Conservation (phyloP, 2,797 vertebrate genomes). For the Hemibagrus guttatus region DNA sequence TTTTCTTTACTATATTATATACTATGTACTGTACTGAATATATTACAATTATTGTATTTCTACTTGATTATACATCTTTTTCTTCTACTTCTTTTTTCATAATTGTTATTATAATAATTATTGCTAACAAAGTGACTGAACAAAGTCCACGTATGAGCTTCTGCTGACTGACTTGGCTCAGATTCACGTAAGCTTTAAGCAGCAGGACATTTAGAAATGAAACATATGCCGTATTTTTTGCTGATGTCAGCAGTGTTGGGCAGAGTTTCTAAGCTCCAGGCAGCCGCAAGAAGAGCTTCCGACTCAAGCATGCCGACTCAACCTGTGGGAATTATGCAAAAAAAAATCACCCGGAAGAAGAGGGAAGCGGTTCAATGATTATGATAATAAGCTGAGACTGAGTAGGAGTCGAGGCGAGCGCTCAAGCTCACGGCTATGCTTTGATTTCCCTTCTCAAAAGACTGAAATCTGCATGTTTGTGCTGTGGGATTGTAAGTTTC, state of each 20-base stretch:
- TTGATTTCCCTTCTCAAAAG: neutral
- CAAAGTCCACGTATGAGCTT: neutral
- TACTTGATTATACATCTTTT: no score
- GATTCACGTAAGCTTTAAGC: neutral
- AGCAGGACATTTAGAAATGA: neutral
- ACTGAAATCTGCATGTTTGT: neutral
- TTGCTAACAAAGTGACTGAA: neutral
- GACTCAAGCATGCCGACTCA: neutral
- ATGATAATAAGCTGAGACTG: neutral
- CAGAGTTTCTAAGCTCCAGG: neutral
- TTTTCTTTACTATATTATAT: no score
- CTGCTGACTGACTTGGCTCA: neutral
- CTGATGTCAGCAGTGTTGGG: slow-evolving; percentile 5
- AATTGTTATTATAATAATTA: neutral
- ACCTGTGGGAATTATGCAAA: neutral
- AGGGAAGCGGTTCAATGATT: neutral
- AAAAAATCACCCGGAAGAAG: neutral
- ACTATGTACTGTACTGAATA: no score
- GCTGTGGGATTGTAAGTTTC: no score
- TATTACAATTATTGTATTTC: no score
- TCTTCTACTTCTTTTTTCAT: neutral
- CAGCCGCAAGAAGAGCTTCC: neutral
- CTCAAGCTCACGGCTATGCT: neutral
- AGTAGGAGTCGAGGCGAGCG: neutral
- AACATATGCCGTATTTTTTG: neutral